Conservation (phyloP, 2,888 invertebrate genomes). For the Ophion costatus region DNA sequence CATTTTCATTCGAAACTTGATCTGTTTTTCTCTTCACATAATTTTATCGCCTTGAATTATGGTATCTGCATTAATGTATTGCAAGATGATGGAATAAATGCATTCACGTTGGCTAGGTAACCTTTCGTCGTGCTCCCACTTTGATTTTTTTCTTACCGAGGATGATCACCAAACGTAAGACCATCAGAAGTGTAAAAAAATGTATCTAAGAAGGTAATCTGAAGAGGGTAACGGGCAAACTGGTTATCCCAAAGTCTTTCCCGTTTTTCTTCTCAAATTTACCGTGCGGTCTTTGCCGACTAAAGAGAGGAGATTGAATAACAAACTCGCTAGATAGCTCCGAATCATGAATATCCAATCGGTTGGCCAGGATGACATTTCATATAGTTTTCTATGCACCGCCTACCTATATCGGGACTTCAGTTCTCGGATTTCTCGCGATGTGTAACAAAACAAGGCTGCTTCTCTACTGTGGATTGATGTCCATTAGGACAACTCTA, state of each 20-base stretch:
- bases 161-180: neutral
- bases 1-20: neutral
- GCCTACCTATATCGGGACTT: conserved; percentile 34
- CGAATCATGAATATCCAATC: conserved; percentile 17
- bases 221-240: neutral
- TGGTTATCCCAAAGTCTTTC: too few species aligned
- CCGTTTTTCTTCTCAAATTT: neutral
- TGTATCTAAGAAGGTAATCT: neutral
- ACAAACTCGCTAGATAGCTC: neutral
- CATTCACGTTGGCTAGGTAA: neutral
- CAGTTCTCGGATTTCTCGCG: conserved; percentile 9
- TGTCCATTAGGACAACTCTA: conserved; percentile 57
- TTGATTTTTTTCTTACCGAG: neutral
- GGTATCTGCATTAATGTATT: too few species aligned
- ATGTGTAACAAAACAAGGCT: conserved; percentile 35
- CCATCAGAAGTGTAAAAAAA: neutral
- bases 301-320: neutral
- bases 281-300: neutral
- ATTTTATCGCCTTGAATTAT: too few species aligned
- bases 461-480: conserved; percentile 47
- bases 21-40: neutral
- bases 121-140: neutral
- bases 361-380: conserved; percentile 23
- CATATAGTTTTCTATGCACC: conserved; percentile 6
- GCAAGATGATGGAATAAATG: neutral